phyloP scores from a whole-genome alignment of 2,113 vertebrate species.

The Podilymbus podiceps region DNA sequence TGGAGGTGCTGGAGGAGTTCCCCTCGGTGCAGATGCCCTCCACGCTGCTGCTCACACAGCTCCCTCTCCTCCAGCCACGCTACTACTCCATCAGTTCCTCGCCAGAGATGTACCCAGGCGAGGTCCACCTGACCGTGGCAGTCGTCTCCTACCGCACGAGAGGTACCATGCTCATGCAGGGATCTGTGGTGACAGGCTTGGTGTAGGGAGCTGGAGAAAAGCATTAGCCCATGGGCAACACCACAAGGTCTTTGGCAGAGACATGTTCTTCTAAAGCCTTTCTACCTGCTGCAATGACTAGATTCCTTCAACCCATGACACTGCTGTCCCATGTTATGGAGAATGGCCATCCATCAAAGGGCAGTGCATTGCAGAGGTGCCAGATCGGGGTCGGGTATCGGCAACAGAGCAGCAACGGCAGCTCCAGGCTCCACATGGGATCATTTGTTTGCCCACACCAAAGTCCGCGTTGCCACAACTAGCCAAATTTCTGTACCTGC shows the following conservation, averaged over 20 bases:
- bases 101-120: slow-evolving; percentile 85
- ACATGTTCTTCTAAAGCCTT: neutral
- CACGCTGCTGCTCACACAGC: slow-evolving; percentile 92
- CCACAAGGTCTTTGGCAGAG: neutral
- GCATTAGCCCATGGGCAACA: neutral
- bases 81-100: slow-evolving; percentile 99
- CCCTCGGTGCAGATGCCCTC: slow-evolving; percentile 92
- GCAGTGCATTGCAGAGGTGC: neutral
- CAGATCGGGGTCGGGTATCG: neutral
- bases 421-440: neutral
- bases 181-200: neutral
- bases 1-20: slow-evolving; percentile 96
- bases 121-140: slow-evolving; percentile 96
- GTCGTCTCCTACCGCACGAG: slow-evolving; percentile 90
- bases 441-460: neutral
- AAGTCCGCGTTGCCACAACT: neutral
- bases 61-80: slow-evolving; percentile 91
- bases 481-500: neutral
- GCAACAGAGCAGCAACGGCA: neutral
- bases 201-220: neutral
- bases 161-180: slow-evolving; percentile 68
- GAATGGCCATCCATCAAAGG: neutral
- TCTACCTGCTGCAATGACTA: neutral
- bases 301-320: neutral
- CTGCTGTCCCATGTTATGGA: neutral